Percentiles rank a stretch among this genome's conserved stretches.
These are phyloP conservation scores for Lymantria dispar DNA, from an alignment of 2,888 invertebrate species.

Conservation along the genomic window DNA sequence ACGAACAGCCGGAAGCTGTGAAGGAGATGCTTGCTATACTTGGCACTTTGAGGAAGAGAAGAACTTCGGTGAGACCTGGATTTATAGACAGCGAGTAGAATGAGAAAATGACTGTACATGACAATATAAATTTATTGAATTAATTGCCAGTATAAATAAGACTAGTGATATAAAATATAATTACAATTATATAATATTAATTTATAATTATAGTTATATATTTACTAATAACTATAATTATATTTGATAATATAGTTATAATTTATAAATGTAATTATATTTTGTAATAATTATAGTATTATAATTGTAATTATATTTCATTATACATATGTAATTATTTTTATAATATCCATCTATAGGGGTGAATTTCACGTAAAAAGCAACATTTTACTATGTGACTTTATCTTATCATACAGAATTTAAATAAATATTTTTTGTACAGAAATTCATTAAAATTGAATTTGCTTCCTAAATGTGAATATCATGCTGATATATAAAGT, in stretches of 20 bases:
- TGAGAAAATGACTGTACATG: not conserved
- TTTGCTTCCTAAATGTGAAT: too few relatives aligned
- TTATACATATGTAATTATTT: too few relatives aligned
- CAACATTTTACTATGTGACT: too few relatives aligned
- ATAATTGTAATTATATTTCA: too few relatives aligned
- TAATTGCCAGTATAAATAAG: not conserved
- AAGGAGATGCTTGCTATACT: slow-evolving; percentile 86
- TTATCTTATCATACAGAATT: too few relatives aligned
- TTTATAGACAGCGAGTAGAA: slow-evolving; percentile 16
- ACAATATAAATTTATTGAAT: not conserved
- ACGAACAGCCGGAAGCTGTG: slow-evolving; percentile 82
- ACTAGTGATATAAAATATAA: not conserved
- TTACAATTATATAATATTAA: not conserved
- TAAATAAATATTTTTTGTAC: too few relatives aligned
- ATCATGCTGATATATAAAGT: too few relatives aligned
- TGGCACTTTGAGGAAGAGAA: slow-evolving; percentile 68
- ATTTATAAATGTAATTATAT: not conserved
- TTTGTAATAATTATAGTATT: not conserved
- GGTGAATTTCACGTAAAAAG: too few relatives aligned
- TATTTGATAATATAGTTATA: not conserved
- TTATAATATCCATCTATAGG: too few relatives aligned
- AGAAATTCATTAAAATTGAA: too few relatives aligned
- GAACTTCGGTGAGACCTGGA: slow-evolving; percentile 31
- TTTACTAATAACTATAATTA: too few relatives aligned
- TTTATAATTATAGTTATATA: not conserved